Conservation (phyloP, 64 coral and sea anemone genomes). For the Exaiptasia diaphana region DNA sequence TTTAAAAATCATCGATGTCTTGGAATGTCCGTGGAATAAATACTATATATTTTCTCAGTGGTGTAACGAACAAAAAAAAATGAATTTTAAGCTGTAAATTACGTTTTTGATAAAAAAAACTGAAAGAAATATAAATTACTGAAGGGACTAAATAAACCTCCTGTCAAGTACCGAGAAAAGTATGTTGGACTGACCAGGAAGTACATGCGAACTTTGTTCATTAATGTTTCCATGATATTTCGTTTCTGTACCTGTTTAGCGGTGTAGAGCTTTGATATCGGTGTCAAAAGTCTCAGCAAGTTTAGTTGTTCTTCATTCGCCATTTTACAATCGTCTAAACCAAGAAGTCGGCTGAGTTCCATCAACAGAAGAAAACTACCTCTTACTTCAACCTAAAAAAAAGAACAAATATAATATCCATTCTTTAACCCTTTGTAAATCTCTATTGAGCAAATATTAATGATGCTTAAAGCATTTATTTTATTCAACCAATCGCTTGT, state of each 20-base stretch:
- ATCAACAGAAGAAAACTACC: conserved; percentile 65
- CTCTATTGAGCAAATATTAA: too few species aligned
- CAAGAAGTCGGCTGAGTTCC: conserved; percentile 71
- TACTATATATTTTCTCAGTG: too few species aligned
- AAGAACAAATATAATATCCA: background rate
- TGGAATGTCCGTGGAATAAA: too few species aligned
- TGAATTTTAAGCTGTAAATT: too few species aligned
- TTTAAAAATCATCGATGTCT: too few species aligned
- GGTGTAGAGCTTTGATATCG: conserved; percentile 86
- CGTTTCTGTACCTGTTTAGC: conserved; percentile 71
- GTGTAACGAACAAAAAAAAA: too few species aligned
- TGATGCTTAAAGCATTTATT: too few species aligned
- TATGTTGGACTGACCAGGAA: background rate
- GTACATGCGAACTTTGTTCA: background rate
- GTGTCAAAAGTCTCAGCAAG: conserved; percentile 74
- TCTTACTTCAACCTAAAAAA: conserved; percentile 68
- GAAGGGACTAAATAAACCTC: background rate
- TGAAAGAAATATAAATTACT: background rate
- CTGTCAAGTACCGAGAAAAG: too few species aligned
- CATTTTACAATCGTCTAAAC: conserved; percentile 70
- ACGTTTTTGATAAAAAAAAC: too few species aligned
- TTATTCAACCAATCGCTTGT: too few species aligned
- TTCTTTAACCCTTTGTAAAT: background rate
- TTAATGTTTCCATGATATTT: background rate
- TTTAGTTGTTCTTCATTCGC: conserved; percentile 58